A percentile compares a stretch with the other conserved stretches of the same genome.
phyloP scores from a whole-genome alignment of 2,113 vertebrate genomes.

The Pterocles gutturalis region DNA sequence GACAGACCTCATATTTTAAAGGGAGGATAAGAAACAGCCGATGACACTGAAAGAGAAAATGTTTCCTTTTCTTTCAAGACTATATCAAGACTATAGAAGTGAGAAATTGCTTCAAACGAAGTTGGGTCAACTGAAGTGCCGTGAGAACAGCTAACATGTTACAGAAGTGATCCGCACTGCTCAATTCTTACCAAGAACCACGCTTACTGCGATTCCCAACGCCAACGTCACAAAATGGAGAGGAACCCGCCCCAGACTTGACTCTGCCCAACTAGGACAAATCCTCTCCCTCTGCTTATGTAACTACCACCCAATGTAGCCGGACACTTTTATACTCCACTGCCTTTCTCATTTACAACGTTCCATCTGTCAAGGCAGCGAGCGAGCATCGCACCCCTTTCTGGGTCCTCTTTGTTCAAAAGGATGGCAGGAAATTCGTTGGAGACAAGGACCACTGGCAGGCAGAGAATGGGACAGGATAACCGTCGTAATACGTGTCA shows the following conservation, averaged over 20 bases:
- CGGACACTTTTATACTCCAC: neutral
- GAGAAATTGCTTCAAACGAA: neutral
- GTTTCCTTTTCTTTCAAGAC: neutral
- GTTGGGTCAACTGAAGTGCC: fast-evolving
- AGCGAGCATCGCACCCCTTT: fast-evolving
- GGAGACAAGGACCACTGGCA: neutral
- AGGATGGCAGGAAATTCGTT: neutral
- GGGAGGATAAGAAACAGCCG: neutral
- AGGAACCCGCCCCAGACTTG: neutral
- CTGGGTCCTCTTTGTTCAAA: neutral
- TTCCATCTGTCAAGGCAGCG: neutral
- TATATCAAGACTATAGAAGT: neutral
- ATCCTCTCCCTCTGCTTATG: neutral
- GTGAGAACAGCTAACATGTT: fast-evolving
- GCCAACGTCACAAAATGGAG: neutral
- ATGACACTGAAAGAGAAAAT: neutral
- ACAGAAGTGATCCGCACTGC: fast-evolving
- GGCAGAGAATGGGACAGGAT: too few species aligned
- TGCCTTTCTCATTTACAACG: neutral
- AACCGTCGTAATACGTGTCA: neutral
- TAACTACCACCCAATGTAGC: neutral
- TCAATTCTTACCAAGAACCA: neutral
- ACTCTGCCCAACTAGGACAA: neutral
- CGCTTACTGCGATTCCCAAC: fast-evolving
- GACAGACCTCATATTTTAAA: neutral